Conservation (phyloP, 1,140 invertebrate species). For the Himalopsyche phryganea region DNA sequence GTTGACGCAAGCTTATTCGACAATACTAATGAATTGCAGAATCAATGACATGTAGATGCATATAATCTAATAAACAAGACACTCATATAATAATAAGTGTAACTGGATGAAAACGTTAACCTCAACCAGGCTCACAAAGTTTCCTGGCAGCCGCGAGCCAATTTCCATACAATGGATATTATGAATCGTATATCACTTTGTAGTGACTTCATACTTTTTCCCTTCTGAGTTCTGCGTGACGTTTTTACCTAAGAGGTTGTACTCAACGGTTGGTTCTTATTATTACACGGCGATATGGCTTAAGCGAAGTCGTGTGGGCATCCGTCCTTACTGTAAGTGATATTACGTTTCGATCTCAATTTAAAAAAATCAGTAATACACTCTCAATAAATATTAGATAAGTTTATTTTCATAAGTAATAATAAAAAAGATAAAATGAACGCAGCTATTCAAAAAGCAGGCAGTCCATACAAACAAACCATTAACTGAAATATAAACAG, state of each 20-base stretch:
- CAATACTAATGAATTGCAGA: slow-evolving; percentile 3
- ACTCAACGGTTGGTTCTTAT: not conserved
- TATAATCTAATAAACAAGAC: slow-evolving; percentile 7
- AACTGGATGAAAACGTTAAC: slow-evolving; percentile 33
- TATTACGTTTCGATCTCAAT: too few species aligned
- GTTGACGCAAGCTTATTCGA: not conserved
- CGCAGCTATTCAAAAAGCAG: too few species aligned
- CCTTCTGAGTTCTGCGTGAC: slow-evolving; percentile 26
- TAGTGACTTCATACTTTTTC: slow-evolving; percentile 32
- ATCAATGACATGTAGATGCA: not conserved
- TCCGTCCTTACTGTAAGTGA: too few species aligned
- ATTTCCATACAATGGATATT: slow-evolving; percentile 33
- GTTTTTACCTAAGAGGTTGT: slow-evolving; percentile 21
- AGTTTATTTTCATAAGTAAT: too few species aligned
- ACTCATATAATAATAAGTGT: slow-evolving; percentile 21
- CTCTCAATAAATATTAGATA: too few species aligned
- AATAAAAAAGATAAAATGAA: too few species aligned
- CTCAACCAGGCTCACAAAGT: slow-evolving; percentile 7
- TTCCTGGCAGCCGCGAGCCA: slow-evolving; percentile 15
- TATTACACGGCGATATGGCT: not conserved
- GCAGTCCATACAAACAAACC: too few species aligned
- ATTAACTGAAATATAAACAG: too few species aligned
- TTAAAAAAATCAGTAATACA: too few species aligned
- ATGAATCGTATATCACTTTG: slow-evolving; percentile 32
- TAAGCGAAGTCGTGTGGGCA: too few species aligned